Evolutionary conservation across 2,888 invertebrate genomes (phyloP).

Genomic region (Pristionchus exspectatus): DNA sequence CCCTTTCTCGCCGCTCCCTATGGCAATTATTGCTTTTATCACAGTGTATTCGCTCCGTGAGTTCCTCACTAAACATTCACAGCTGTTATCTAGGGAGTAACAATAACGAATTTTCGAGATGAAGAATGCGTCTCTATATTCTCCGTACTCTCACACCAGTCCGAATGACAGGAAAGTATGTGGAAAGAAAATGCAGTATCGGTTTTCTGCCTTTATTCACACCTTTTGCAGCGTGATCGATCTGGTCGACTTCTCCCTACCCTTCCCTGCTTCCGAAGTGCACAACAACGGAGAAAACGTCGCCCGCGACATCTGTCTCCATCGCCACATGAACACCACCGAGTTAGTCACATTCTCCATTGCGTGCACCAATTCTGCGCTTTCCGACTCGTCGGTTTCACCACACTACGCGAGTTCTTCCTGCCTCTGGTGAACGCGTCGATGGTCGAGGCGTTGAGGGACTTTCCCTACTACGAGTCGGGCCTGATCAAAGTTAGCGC

Average conservation of each 20-base stretch:
- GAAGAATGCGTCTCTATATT: neutral
- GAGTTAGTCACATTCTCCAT: slow-evolving; percentile 11
- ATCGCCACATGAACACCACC: slow-evolving; percentile 33
- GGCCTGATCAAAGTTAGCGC: slow-evolving; percentile 39
- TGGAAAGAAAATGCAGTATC: no score
- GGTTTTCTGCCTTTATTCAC: neutral
- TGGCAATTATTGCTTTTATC: no score
- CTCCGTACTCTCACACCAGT: no score
- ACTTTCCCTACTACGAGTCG: neutral
- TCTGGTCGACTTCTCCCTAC: neutral
- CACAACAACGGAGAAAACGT: neutral
- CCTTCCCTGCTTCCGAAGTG: neutral
- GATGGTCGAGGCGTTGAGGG: neutral
- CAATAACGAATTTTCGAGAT: no score
- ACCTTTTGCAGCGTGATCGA: slow-evolving; percentile 22
- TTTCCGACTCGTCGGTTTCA: slow-evolving; percentile 44
- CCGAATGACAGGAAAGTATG: no score
- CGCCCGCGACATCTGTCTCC: slow-evolving; percentile 22
- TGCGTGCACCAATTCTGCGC: neutral
- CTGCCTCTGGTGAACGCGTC: neutral
- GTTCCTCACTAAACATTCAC: neutral
- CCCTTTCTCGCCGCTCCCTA: neutral
- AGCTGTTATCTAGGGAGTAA: no score
- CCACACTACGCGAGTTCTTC: slow-evolving; percentile 47
- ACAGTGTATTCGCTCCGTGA: neutral